These are phyloP conservation scores for Tetragnatha versicolor DNA, from an alignment of 1,140 invertebrate genomes.

Conservation along the genomic window DNA sequence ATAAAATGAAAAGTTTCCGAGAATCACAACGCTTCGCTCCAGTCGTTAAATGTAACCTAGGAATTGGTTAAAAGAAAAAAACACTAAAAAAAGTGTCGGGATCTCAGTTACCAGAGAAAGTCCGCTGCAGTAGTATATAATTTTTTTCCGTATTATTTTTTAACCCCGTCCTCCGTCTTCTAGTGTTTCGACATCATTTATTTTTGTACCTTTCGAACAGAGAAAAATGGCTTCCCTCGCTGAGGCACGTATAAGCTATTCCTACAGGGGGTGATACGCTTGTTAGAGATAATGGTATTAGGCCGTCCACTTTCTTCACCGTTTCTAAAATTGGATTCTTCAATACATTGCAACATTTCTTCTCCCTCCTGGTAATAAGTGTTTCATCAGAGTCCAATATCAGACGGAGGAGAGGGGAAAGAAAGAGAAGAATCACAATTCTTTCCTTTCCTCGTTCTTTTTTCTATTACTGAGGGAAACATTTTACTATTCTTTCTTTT, in stretches of 20 bases:
- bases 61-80: neutral
- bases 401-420: neutral
- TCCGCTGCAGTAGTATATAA: neutral
- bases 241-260: slow-evolving; percentile 34
- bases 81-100: neutral
- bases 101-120: neutral
- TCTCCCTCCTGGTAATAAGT: slow-evolving; percentile 42
- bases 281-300: slow-evolving; percentile 52
- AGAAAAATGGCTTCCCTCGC: slow-evolving; percentile 21
- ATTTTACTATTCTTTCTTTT: slow-evolving; percentile 47
- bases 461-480: slow-evolving; percentile 19
- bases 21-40: slow-evolving; percentile 7
- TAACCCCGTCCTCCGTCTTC: neutral
- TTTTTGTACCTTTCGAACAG: slow-evolving; percentile 40
- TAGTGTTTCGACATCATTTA: slow-evolving; percentile 44
- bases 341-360: slow-evolving; percentile 48
- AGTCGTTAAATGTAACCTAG: slow-evolving; percentile 27
- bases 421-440: slow-evolving; percentile 27
- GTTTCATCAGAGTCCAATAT: slow-evolving; percentile 50
- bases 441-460: slow-evolving; percentile 37
- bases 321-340: slow-evolving; percentile 49
- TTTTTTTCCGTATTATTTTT: neutral
- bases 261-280: slow-evolving; percentile 38
- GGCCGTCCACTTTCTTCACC: slow-evolving; percentile 30
- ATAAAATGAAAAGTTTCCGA: neutral